phyloP scores from a whole-genome alignment of 2,113 vertebrate species.

The Eulemur rufifrons region DNA sequence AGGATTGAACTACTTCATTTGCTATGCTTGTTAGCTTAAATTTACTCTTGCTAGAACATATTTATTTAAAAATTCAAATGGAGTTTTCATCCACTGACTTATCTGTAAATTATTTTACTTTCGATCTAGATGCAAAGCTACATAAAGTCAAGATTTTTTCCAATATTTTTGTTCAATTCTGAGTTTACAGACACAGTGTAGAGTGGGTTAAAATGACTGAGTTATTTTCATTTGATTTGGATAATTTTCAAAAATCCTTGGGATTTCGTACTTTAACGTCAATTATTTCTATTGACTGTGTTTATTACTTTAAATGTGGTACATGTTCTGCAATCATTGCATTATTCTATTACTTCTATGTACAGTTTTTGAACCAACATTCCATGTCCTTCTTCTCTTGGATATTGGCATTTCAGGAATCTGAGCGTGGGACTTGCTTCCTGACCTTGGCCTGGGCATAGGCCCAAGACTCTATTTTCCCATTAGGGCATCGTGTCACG shows the following conservation, averaged over 20 bases:
- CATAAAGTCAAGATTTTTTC: constrained; percentile 10
- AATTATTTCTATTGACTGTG: not conserved
- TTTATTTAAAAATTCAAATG: constrained; percentile 35
- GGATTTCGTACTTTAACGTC: not conserved
- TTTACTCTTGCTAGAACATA: not conserved
- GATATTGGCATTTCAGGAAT: constrained; percentile 45
- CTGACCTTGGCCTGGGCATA: constrained; percentile 57
- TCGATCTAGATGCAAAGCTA: not conserved
- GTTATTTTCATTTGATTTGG: not conserved
- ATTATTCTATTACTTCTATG: not conserved
- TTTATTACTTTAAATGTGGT: not conserved
- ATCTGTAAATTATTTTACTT: not conserved
- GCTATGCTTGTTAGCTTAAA: not conserved
- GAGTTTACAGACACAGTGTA: not conserved
- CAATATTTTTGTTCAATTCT: not conserved
- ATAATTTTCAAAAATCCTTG: not conserved
- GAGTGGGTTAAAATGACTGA: not conserved
- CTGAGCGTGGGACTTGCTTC: constrained; percentile 45
- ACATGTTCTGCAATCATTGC: not conserved
- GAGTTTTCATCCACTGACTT: not conserved
- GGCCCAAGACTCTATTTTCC: constrained; percentile 58
- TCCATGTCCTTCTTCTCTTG: not conserved
- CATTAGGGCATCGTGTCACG: constrained; percentile 44
- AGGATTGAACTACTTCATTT: not conserved
- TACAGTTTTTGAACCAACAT: not conserved